Base-by-base conservation (phyloP, 2,888 invertebrate genomes). In the Phengaris arion region DNA sequence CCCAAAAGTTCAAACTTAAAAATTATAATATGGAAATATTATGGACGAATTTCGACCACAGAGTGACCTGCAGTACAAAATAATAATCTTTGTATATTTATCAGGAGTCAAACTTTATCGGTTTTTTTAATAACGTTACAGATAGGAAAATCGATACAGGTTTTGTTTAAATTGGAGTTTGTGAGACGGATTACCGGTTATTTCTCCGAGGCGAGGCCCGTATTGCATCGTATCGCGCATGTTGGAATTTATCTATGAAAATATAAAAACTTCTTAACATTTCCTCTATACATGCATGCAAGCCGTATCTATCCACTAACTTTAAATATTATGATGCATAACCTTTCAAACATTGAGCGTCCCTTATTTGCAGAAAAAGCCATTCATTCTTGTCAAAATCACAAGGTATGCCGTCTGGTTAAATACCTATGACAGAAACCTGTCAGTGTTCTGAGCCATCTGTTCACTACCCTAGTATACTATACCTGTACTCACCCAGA, bases 111-210 rank as follows among this genome's bases (percentile, higher is more conserved):
- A 52, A 15, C 15, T 2, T 52, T 9, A 52, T 69, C 8, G 69
- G 51, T 69, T 48, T 52, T 51, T 51, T 35, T 0, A 70, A 48
- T 13, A 35, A 72, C 52, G 35, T 22, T 54, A 72, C 72, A 51
- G 54, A 70, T 51, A 70, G 12, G 48, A 70, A 70, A 70, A 48
- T 52, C 52, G 72, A 54, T 72, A 64, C 12, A 64, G 54, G 35
- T 15, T 72, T 72, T 72, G 72, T 72, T 72, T 72, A 52, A 72
- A 72, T 72, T 72, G 45, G 51, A 72, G 54, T 72, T 72, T 72
- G 72, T 54, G 22, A 72, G 72, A 72, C 54, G 72, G 72, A 72
- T 72, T 72, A 72, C 72, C 54, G 52, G 72, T 35, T 12, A 35
- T 68, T 68, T 68, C 68, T 46, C 12, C 13, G 45, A 54, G 15